phyloP scores from a whole-genome alignment of 1,140 invertebrate genomes.

The Eulimnadia texana region DNA sequence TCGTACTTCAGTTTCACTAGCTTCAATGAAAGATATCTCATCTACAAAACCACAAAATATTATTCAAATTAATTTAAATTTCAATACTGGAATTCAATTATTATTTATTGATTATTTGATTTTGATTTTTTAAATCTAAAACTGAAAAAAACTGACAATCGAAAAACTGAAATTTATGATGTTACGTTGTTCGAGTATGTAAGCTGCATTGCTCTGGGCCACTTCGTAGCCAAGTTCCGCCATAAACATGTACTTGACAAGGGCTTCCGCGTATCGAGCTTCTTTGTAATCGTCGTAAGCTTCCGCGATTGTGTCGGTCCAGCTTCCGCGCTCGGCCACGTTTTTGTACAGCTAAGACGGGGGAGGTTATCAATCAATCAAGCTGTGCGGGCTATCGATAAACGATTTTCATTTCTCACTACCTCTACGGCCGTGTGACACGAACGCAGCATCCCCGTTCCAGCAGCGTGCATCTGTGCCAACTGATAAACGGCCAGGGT shows the following conservation, averaged over 20 bases:
- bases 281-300: constrained; percentile 76
- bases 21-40: constrained; percentile 51
- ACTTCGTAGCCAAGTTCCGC: constrained; percentile 95
- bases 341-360: constrained; percentile 68
- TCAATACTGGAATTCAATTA: too few relatives aligned
- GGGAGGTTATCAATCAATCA: too few relatives aligned
- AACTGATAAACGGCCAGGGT: constrained; percentile 92
- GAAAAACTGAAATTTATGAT: neutral
- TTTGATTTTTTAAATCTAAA: too few relatives aligned
- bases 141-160: too few relatives aligned
- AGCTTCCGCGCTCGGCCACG: constrained; percentile 92
- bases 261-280: constrained; percentile 60
- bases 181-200: constrained; percentile 67
- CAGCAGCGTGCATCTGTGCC: constrained; percentile 94
- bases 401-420: constrained; percentile 19
- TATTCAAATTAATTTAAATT: too few relatives aligned
- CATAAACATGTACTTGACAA: constrained; percentile 79
- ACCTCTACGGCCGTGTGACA: constrained; percentile 84
- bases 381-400: too few relatives aligned
- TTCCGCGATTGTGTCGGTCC: constrained; percentile 79
- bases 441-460: constrained; percentile 85
- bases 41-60: constrained; percentile 30
- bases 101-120: too few relatives aligned
- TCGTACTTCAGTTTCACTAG: constrained; percentile 55
- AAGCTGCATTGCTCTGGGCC: constrained; percentile 95